A percentile compares a stretch with the other conserved stretches of the same genome.
Conservation (phyloP, 2,888 invertebrate species). For the Nasonovia ribisnigri region DNA sequence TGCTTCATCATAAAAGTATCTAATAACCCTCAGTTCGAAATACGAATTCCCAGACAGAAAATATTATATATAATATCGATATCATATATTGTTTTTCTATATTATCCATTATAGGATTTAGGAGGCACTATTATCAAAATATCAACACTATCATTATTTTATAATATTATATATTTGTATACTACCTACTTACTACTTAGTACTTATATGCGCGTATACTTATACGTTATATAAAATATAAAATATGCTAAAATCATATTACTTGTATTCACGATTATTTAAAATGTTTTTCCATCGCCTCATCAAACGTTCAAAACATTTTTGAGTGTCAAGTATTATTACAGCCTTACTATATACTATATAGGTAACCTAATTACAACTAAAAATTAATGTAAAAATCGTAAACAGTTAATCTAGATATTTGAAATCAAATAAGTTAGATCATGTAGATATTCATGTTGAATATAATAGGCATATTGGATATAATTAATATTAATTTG, state of each 20-base stretch:
- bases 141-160: neutral
- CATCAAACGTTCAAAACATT: neutral
- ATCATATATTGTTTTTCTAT: neutral
- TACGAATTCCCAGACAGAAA: conserved; percentile 52
- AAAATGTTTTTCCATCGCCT: neutral
- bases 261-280: neutral
- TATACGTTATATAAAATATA: neutral
- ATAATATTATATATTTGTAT: neutral
- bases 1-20: conserved; percentile 20
- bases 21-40: conserved; percentile 26
- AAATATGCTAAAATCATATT: neutral
- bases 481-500: neutral
- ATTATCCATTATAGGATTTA: too few species aligned
- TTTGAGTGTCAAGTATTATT: neutral
- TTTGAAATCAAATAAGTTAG: neutral
- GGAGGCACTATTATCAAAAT: neutral
- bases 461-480: neutral
- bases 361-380: neutral
- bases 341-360: neutral
- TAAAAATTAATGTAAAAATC: neutral
- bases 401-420: neutral
- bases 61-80: conserved; percentile 30
- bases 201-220: neutral
- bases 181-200: neutral
- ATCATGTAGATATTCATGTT: neutral